Conservation (phyloP, 2,113 vertebrate species). For the Esox niger region DNA sequence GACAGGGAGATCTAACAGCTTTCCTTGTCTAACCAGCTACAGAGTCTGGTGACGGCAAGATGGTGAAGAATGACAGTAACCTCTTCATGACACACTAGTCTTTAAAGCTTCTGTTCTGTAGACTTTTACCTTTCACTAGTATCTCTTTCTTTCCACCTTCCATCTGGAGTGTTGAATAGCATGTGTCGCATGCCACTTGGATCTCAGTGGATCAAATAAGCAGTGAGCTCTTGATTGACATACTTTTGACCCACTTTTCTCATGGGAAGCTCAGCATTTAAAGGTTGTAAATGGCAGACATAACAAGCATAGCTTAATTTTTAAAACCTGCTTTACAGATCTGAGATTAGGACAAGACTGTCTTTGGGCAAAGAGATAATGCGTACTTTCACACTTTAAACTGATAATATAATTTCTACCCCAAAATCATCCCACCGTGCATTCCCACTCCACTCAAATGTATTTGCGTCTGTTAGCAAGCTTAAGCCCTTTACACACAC, state of each 20-base stretch:
- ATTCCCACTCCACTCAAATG: neutral
- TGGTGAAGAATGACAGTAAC: neutral
- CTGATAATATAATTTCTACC: slow-evolving; percentile 6
- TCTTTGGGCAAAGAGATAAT: slow-evolving; percentile 6
- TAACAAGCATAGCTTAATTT: neutral
- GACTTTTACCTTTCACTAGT: neutral
- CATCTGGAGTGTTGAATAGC: neutral
- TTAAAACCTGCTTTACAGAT: neutral
- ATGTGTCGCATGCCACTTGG: neutral
- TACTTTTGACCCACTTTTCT: neutral
- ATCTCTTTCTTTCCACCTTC: neutral
- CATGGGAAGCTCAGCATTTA: neutral
- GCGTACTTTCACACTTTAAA: slow-evolving; percentile 1
- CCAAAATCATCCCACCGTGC: neutral
- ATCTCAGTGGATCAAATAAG: neutral
- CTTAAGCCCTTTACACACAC: too few relatives aligned
- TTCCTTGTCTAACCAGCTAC: too few relatives aligned
- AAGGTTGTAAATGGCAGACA: neutral
- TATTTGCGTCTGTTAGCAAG: neutral
- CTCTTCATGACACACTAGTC: neutral
- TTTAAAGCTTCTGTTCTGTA: neutral
- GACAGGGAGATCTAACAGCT: too few relatives aligned
- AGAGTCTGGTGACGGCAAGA: neutral
- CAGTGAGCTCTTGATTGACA: neutral
- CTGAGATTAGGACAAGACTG: neutral